Evolutionary conservation across 2,888 invertebrate genomes (phyloP).

Genomic region (Oasisia sp.): DNA sequence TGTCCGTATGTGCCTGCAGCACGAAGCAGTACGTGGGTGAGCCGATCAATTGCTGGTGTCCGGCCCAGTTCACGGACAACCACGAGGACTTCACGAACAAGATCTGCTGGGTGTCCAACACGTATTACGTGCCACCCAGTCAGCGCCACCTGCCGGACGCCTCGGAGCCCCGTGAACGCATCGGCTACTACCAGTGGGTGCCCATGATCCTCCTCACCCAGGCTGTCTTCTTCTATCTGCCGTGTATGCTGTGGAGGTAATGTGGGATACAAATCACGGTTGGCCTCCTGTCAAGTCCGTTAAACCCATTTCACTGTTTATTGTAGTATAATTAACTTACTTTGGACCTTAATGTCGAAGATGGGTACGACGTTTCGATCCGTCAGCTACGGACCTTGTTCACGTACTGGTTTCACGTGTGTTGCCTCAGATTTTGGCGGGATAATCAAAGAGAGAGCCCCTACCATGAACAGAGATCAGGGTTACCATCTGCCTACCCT

Average conservation of each 20-base stretch:
- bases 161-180: constrained; percentile 58
- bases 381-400: too few relatives aligned
- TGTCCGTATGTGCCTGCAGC: constrained; percentile 67
- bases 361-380: too few relatives aligned
- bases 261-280: constrained; percentile 47
- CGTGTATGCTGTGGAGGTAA: constrained; percentile 67
- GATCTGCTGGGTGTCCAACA: constrained; percentile 69
- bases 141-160: constrained; percentile 62
- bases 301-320: neutral
- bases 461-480: too few relatives aligned
- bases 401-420: too few relatives aligned
- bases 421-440: too few relatives aligned
- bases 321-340: too few relatives aligned
- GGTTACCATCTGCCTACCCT: too few relatives aligned
- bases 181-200: constrained; percentile 67
- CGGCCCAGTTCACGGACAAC: constrained; percentile 68
- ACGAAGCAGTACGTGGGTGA: constrained; percentile 94
- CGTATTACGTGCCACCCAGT: constrained; percentile 67
- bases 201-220: constrained; percentile 68
- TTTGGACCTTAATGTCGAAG: too few relatives aligned
- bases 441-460: too few relatives aligned
- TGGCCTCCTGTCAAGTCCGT: neutral
- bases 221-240: constrained; percentile 68
- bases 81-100: constrained; percentile 70
- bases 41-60: constrained; percentile 87